Evolutionary conservation across 2,888 invertebrate species (phyloP), one percentile per base, ranked within the genome.

Genomic region (Leptinotarsa juncta): DNA sequence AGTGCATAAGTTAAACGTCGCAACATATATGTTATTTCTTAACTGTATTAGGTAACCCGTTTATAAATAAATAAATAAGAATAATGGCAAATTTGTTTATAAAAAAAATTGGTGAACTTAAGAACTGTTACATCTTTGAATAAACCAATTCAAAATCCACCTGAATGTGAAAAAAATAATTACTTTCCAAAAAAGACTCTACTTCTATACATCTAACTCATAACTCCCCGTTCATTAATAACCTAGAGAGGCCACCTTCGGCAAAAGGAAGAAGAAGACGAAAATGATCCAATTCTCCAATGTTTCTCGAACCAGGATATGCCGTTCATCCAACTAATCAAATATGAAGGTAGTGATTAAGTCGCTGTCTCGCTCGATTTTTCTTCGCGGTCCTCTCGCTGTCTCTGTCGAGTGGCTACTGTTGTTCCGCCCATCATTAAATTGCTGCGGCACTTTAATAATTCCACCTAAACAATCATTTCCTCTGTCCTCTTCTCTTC

Each of bases 361-460:
- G 69, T 72, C 65, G 70, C 78, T 78, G 70, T 83, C 84, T 82
- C 80, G 72, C 74, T 81, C 78, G 72, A 75, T 76, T 75, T 77
- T 76, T 76, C 76, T 68, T 62, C 51, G 53, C 49, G 32, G 70
- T 53, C 55, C 51, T 80, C 65, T 74, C 62, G 69, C 68, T 68
- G 67, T 76, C 79, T 79, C 76, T 76, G 70, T 83, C 80, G 78
- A 79, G 77, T 79, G 81, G 85, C 86, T 86, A 86, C 86, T 82
- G 86, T 84, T 82, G 83, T 83, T 81, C 84, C 85, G 85, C 86
- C 86, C 84, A 84, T 85, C 85, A 85, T 85, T 85, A 86, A 85
- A 85, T 83, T 84, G 82, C 84, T 84, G 84, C 85, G 85, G 85
- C 85, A 85, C 85, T 85, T 86, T 85, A 85, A 85, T 85, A 85